Percentiles rank a stretch among this genome's conserved stretches.
These are phyloP conservation scores for Mactra quadrangularis DNA, from an alignment of 1,140 invertebrate genomes.

Conservation along the genomic window DNA sequence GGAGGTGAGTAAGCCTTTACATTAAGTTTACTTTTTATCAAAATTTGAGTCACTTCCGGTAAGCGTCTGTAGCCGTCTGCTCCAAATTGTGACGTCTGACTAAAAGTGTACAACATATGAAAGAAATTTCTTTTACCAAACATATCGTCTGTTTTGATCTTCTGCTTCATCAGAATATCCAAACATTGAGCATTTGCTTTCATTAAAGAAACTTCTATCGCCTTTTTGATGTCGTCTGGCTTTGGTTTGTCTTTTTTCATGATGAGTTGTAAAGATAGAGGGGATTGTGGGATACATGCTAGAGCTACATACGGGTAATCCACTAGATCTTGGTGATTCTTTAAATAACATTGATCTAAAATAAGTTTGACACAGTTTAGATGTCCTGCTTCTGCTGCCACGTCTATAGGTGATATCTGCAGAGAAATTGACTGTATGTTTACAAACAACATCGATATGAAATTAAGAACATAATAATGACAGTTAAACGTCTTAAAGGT, in stretches of 20 bases:
- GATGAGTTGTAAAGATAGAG: conserved; percentile 62
- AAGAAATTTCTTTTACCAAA: conserved; percentile 73
- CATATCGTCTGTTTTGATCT: conserved; percentile 63
- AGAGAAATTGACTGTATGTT: not conserved
- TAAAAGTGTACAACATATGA: conserved; percentile 74
- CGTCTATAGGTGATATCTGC: conserved; percentile 71
- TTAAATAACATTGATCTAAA: conserved; percentile 71
- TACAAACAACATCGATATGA: too few species aligned
- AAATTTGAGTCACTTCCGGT: conserved; percentile 71
- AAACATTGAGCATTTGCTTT: conserved; percentile 68
- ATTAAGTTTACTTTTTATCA: conserved; percentile 69
- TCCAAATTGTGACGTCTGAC: conserved; percentile 61
- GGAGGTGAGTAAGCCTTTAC: conserved; percentile 66
- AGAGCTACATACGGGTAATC: conserved; percentile 71
- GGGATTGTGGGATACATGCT: conserved; percentile 69
- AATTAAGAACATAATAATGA: too few species aligned
- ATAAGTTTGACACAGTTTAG: conserved; percentile 70
- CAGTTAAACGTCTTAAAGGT: too few species aligned
- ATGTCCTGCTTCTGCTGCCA: conserved; percentile 70
- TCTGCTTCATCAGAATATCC: conserved; percentile 69
- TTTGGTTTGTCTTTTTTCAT: conserved; percentile 66
- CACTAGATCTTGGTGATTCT: conserved; percentile 65
- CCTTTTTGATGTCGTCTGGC: conserved; percentile 65
- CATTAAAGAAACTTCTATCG: conserved; percentile 68
- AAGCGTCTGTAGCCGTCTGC: conserved; percentile 65